phyloP scores from a whole-genome alignment of 2,797 vertebrate species.

The Hirundo rustica region DNA sequence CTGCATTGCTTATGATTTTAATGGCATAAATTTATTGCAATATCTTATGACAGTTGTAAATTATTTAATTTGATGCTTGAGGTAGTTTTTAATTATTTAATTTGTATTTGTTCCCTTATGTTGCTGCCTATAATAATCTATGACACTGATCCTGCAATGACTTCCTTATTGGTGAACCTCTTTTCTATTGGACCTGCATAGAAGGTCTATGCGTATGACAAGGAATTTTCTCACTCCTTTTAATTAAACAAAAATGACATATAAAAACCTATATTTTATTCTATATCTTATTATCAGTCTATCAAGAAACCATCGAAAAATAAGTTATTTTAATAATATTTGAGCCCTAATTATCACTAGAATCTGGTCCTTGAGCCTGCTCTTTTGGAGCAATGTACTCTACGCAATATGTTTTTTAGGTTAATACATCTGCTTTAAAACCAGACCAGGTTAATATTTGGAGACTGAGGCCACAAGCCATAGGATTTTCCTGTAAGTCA shows the following conservation, averaged over 20 bases:
- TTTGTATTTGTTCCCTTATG: constrained; percentile 10
- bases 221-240: neutral
- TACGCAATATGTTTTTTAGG: neutral
- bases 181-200: neutral
- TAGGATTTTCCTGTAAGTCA: neutral
- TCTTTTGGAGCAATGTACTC: accelerated
- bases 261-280: neutral
- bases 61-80: constrained; percentile 38
- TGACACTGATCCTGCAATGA: neutral
- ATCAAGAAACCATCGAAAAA: neutral
- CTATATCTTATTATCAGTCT: neutral
- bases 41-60: neutral
- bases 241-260: neutral
- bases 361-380: neutral
- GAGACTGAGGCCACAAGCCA: neutral
- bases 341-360: neutral
- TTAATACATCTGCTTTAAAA: neutral
- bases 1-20: constrained; percentile 1
- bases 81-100: constrained; percentile 48
- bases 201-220: neutral
- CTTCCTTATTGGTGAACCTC: neutral
- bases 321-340: neutral
- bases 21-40: constrained; percentile 4
- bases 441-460: neutral
- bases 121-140: neutral